Evolutionary conservation across 2,797 vertebrate genomes (phyloP).

Genomic region (Iguana delicatissima): DNA sequence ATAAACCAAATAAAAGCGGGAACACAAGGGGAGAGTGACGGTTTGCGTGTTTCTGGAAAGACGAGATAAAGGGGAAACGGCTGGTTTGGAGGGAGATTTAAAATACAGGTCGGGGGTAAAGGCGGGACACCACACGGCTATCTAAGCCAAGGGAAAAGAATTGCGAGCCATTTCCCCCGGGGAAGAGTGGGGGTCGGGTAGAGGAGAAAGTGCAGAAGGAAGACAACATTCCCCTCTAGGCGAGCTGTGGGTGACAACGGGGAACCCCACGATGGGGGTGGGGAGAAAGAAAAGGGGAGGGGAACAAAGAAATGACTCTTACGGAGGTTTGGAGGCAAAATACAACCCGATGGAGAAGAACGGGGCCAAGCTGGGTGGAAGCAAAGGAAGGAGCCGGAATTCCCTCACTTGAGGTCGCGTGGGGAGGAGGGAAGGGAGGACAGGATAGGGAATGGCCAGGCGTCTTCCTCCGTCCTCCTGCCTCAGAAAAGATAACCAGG

Average conservation of each 20-base stretch:
- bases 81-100: slow-evolving; percentile 16
- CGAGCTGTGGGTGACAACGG: background rate
- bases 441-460: background rate
- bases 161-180: background rate
- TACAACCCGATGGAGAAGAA: background rate
- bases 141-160: background rate
- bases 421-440: background rate
- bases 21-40: background rate
- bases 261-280: background rate
- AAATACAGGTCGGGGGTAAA: background rate
- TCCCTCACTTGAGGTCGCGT: background rate
- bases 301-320: slow-evolving; percentile 14
- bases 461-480: too few species aligned
- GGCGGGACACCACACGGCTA: background rate
- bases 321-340: background rate
- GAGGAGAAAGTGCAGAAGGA: background rate
- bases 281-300: background rate
- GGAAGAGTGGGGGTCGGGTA: background rate
- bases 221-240: background rate
- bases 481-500: background rate
- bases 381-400: slow-evolving; percentile 2
- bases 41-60: slow-evolving; percentile 8
- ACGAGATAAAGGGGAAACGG: slow-evolving; percentile 20
- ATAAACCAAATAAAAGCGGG: background rate
- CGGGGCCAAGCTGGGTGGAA: background rate